Base-by-base conservation (phyloP, 1,140 invertebrate genomes). In the Probaryconus sp. region DNA sequence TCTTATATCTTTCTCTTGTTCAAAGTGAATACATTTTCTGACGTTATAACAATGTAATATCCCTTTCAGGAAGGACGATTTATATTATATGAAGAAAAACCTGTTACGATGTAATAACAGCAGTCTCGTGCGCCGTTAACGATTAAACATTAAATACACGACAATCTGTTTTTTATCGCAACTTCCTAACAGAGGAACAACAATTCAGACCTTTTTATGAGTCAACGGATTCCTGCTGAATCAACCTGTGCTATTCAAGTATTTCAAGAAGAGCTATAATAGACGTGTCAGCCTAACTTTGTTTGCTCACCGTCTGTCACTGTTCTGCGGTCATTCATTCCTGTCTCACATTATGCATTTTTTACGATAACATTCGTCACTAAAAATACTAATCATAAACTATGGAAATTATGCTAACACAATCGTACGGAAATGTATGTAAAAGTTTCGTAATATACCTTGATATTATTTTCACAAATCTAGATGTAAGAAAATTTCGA, bases 71-170 rank as follows among this genome's bases (percentile, higher is more conserved):
- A 40, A 38, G 14, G 21, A 26, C 38, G 20, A 53, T 53, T 51
- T 37, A 40, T n/a, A n/a, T n/a, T n/a, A n/a, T 38, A 13, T 11
- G 11, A 38, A 43, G 26, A 56, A 43, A 56, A 56, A 56, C 51
- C 38, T 21, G 51, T 21, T 43, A 33, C 21, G 38, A 28, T 53
- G 21, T 40, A 55, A 42, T 55, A 55, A 30, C 30, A 18, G 31
- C 21, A 53, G 21, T 5, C n/a, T n/a, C 35, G 16, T 28, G 14
- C 24, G 21, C 5, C 30, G 33, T 40, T 26, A 38, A 31, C 2
- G 51, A 43, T 56, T 56, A 42, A n/a, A 53, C 7, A 6, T 53
- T 53, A 53, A 38, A 10, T 38, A 28, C 35, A 40, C 11, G 9
- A 28, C 21, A 40, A 40, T 40, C 14, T 40, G 35, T 20, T 53